Conservation (phyloP, 2,888 invertebrate genomes). For the Chromoteleia sp. region DNA sequence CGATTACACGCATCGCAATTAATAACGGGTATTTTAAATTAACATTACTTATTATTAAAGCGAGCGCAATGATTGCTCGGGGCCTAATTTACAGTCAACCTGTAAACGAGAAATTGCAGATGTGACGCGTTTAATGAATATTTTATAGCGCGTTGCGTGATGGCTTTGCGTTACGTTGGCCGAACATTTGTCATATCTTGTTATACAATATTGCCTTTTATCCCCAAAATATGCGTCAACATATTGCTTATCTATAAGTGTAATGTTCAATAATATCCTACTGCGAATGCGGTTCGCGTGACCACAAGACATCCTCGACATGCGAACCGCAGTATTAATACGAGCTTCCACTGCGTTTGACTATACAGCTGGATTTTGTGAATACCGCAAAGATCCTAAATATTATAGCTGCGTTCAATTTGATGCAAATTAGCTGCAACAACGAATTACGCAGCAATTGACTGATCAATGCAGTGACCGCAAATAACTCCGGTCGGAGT, state of each 20-base stretch:
- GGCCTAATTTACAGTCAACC: conserved; percentile 9
- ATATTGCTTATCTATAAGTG: conserved; percentile 77
- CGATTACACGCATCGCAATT: conserved; percentile 7
- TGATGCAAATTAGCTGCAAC: conserved; percentile 64
- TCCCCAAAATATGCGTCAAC: conserved; percentile 53
- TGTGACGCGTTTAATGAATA: conserved; percentile 27
- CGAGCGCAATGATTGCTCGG: not conserved
- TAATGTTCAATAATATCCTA: conserved; percentile 77
- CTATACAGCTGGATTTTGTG: conserved; percentile 59
- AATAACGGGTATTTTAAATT: conserved; percentile 10
- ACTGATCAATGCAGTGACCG: conserved; percentile 60
- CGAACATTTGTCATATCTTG: conserved; percentile 49
- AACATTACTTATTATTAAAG: conserved; percentile 8
- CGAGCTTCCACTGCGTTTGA: conserved; percentile 56
- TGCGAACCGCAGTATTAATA: conserved; percentile 70
- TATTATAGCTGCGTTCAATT: conserved; percentile 59
- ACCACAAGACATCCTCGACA: conserved; percentile 75
- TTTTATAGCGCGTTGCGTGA: conserved; percentile 45
- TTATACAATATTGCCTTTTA: conserved; percentile 54
- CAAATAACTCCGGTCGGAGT: conserved; percentile 45
- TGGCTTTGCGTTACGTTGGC: conserved; percentile 25
- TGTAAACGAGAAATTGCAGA: conserved; percentile 30
- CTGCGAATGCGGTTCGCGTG: conserved; percentile 75
- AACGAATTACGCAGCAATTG: conserved; percentile 57
- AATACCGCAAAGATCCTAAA: conserved; percentile 65